Evolutionary conservation across 2,888 invertebrate genomes (phyloP).

Genomic region (Hemaris fuciformis): DNA sequence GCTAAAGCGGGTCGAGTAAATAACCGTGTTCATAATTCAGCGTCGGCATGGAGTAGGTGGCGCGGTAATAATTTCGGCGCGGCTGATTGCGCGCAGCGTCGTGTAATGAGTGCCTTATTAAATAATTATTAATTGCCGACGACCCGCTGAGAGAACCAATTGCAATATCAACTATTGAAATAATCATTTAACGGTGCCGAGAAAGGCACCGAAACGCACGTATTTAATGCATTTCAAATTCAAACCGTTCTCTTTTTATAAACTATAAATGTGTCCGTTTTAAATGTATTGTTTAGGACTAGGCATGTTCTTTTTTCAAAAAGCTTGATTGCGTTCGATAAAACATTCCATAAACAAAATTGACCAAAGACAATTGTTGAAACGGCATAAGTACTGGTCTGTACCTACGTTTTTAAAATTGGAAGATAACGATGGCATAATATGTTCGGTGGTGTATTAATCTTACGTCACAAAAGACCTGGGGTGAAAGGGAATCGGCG

Average conservation of each 20-base stretch:
- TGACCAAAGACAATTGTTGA: too few species aligned
- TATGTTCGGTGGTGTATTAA: neutral
- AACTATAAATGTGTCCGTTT: neutral
- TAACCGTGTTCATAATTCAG: neutral
- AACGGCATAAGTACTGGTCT: too few species aligned
- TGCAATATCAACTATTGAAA: constrained; percentile 46
- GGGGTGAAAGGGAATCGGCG: neutral
- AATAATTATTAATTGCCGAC: constrained; percentile 62
- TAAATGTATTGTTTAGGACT: neutral
- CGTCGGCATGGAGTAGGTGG: neutral
- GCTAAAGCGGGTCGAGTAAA: constrained; percentile 20
- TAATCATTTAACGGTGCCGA: constrained; percentile 34
- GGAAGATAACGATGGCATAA: too few species aligned
- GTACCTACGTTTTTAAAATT: too few species aligned
- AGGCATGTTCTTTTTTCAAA: neutral
- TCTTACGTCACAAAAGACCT: neutral
- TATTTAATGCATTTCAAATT: neutral
- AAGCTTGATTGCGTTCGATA: neutral
- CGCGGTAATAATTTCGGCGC: constrained; percentile 14
- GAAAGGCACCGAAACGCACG: constrained; percentile 22
- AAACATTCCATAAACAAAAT: too few species aligned
- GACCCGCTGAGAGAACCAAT: constrained; percentile 55
- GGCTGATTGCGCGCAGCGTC: constrained; percentile 44
- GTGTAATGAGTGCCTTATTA: constrained; percentile 61
- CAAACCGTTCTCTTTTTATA: neutral